Conservation (phyloP, 1,140 invertebrate species). For the Telenomus remus region DNA sequence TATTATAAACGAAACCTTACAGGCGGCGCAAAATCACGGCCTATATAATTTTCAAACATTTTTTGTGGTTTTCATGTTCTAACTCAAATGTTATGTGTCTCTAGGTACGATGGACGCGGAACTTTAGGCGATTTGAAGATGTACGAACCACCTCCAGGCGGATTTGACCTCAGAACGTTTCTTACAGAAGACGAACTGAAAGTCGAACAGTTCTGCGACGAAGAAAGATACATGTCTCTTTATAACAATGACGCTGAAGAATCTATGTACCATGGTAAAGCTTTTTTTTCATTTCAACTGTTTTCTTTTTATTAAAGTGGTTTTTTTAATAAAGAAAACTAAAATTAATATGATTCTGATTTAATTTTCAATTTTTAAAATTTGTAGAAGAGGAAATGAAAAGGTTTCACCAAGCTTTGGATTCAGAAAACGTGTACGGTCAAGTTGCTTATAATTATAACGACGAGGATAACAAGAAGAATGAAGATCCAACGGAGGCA, state of each 20-base stretch:
- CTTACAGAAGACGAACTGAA: constrained; percentile 87
- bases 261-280: constrained; percentile 88
- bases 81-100: constrained; percentile 71
- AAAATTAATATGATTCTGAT: too few relatives aligned
- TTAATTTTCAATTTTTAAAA: too few relatives aligned
- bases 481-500: constrained; percentile 67
- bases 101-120: constrained; percentile 96
- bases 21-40: constrained; percentile 61
- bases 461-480: constrained; percentile 70
- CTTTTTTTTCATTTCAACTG: constrained; percentile 14
- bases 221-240: constrained; percentile 91
- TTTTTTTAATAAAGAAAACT: too few relatives aligned
- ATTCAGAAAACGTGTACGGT: constrained; percentile 81
- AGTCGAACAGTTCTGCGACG: constrained; percentile 91
- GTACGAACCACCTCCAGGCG: constrained; percentile 84
- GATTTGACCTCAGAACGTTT: constrained; percentile 80
- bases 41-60: constrained; percentile 25
- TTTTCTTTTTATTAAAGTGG: not conserved
- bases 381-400: constrained; percentile 92
- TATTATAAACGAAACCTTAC: constrained; percentile 58
- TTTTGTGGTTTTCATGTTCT: constrained; percentile 50
- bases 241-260: constrained; percentile 91
- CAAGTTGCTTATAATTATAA: constrained; percentile 91
- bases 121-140: constrained; percentile 86
- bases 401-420: constrained; percentile 84